Evolutionary conservation across 2,888 invertebrate species (phyloP).

Genomic region (Drosophila mettleri): DNA sequence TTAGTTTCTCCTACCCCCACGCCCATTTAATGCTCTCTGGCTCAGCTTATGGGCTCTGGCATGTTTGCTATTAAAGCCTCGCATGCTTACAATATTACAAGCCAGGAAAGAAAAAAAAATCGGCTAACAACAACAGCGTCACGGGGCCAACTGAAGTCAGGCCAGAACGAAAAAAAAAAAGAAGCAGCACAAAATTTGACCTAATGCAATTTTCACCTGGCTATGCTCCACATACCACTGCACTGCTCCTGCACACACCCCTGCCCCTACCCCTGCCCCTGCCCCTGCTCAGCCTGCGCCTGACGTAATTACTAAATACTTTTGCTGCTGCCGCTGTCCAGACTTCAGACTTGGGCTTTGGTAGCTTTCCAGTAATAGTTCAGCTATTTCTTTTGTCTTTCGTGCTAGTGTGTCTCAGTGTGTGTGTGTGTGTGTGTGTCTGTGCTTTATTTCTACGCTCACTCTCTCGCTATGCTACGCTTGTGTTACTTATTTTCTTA

Average conservation of each 20-base stretch:
- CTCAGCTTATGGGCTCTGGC: slow-evolving; percentile 36
- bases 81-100: slow-evolving; percentile 62
- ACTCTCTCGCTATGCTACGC: slow-evolving; percentile 6
- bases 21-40: slow-evolving; percentile 26
- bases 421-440: not conserved
- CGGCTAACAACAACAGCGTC: slow-evolving; percentile 19
- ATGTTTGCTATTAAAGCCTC: slow-evolving; percentile 41
- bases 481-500: slow-evolving; percentile 76
- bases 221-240: slow-evolving; percentile 12
- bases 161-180: not conserved
- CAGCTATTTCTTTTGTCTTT: slow-evolving; percentile 54
- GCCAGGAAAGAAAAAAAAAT: slow-evolving; percentile 1
- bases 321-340: slow-evolving; percentile 60
- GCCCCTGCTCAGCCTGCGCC: slow-evolving; percentile 11
- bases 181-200: slow-evolving; percentile 30
- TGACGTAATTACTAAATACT: slow-evolving; percentile 80
- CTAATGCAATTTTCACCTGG: slow-evolving; percentile 76
- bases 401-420: not conserved
- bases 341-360: slow-evolving; percentile 23
- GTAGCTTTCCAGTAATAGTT: slow-evolving; percentile 29
- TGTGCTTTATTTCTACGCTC: slow-evolving; percentile 17
- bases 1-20: slow-evolving; percentile 5
- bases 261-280: not conserved
- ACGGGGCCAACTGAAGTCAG: slow-evolving; percentile 15
- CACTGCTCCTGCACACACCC: not conserved